Conservation (phyloP, 2,888 invertebrate genomes). For the Lucinisca nassula region DNA sequence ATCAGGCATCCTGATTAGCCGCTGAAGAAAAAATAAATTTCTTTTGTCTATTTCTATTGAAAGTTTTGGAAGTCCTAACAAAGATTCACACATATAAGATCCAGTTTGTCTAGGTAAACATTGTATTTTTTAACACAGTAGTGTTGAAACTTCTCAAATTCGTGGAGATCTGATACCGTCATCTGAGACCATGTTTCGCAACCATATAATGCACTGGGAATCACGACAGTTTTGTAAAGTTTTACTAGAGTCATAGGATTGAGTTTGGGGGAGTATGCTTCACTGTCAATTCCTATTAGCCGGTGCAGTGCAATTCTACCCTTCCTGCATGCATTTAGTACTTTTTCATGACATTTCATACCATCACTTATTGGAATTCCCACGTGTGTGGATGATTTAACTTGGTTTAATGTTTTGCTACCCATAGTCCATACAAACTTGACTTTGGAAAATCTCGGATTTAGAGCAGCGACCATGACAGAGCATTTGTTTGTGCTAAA, state of each 20-base stretch:
- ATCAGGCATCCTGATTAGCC: background rate
- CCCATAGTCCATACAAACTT: background rate
- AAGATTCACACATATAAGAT: background rate
- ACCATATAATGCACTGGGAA: background rate
- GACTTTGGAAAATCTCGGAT: background rate
- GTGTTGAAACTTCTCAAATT: background rate
- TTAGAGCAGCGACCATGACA: background rate
- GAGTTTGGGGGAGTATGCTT: background rate
- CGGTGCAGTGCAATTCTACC: background rate
- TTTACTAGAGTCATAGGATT: background rate
- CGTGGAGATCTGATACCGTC: background rate
- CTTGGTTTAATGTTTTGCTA: background rate
- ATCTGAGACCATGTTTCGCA: background rate
- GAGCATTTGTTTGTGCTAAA: background rate
- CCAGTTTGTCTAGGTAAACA: background rate
- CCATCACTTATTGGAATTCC: no score
- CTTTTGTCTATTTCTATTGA: background rate
- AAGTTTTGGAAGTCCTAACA: background rate
- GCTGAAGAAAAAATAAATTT: background rate
- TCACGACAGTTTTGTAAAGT: background rate
- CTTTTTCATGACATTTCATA: background rate
- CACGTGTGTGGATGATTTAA: no score
- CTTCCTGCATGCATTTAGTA: background rate
- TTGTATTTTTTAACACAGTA: background rate
- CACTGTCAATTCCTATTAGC: background rate